Base-by-base conservation (phyloP, 2,888 invertebrate species). In the Sipha maydis region DNA sequence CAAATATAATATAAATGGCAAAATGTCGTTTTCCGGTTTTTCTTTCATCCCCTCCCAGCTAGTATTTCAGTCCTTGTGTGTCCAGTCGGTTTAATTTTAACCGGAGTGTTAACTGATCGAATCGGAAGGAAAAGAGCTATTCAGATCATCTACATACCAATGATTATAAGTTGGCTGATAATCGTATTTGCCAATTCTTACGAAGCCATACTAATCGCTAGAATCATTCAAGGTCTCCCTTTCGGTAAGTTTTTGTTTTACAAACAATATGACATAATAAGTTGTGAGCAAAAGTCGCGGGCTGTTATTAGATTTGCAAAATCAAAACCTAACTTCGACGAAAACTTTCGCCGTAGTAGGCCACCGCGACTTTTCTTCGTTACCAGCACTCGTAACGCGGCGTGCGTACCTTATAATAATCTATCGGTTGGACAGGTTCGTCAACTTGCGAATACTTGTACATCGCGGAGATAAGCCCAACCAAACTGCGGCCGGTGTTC, bases 1-100 rank as follows among this genome's bases (percentile, higher is more conserved):
- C 9, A 41, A 41, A 48, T 48, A 48, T 48, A 48, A 48, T 48
- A 11, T 14, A 11, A 14, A 48, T 2, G 48, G 3, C 14, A 14
- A 41, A 41, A 48, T 48, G 14, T 48, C 11, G 48, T 48, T 48
- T 14, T 48, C 3, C 14, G 14, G 11, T 83, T 61, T 77, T 73
- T 80, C 75, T 71, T 34, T 34, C n/a, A n/a, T n/a, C 34, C 34
- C 34, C 34, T 56, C 34, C 56, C 75, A 89, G 89, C 88, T 38
- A 84, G 84, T 54, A 61, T 89, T 61, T 61, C 88, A n/a, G 61
- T 79, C 61, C 83, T 89, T 25, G 54, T 83, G 21, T 75, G 84
- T 54, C 89, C 89, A 5, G 41, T 89, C n/a, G 89, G 89, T 21
- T 89, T 88, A 54, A 61, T 89, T 19, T 14, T 88, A n/a, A 80